Conservation (phyloP, 2,797 vertebrate species). For the Tapera naevia region DNA sequence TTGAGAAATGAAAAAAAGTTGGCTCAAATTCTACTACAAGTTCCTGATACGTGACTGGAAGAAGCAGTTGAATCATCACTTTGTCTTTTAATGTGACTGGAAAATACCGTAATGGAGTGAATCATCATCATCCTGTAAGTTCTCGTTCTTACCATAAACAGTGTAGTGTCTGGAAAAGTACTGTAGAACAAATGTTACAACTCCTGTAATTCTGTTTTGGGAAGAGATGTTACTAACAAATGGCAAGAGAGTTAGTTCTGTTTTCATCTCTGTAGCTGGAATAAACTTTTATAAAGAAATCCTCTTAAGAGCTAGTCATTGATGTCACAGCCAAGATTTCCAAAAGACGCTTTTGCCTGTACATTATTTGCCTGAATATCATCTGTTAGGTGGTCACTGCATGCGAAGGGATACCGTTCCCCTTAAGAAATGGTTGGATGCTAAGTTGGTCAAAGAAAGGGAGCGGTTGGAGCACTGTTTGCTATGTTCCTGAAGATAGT, state of each 20-base stretch:
- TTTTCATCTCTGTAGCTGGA: background rate
- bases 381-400: background rate
- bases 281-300: background rate
- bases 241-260: background rate
- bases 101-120: background rate
- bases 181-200: background rate
- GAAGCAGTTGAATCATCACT: slow-evolving; percentile 6
- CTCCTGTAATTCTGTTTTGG: background rate
- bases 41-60: slow-evolving; percentile 11
- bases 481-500: background rate
- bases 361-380: background rate
- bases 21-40: background rate
- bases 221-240: background rate
- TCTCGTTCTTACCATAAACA: background rate
- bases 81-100: background rate
- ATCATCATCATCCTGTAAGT: background rate
- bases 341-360: background rate
- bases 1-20: background rate
- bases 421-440: background rate
- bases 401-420: background rate
- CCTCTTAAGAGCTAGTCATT: background rate
- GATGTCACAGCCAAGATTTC: background rate
- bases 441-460: background rate
- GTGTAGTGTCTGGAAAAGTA: background rate
- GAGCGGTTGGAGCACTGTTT: background rate